Evolutionary conservation across 2,888 invertebrate genomes (phyloP).

Genomic region (Nezara viridula): DNA sequence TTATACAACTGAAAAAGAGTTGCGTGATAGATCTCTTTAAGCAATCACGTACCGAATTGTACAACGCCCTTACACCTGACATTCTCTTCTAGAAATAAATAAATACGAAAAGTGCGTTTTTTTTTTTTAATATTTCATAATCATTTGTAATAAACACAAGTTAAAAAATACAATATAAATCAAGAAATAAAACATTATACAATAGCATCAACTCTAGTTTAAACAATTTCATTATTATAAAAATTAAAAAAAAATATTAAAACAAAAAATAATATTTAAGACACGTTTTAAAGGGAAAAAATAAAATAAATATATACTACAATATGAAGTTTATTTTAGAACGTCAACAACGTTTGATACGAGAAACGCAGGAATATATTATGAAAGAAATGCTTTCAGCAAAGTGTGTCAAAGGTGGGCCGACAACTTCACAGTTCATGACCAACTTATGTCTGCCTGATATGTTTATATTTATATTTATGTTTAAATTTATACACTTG

Average conservation of each 20-base stretch:
- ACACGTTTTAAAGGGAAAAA: too few species aligned
- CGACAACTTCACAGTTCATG: not conserved
- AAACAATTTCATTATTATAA: not conserved
- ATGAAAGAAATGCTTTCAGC: not conserved
- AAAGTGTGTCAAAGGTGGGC: constrained; percentile 20
- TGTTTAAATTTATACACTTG: not conserved
- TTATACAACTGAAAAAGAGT: not conserved
- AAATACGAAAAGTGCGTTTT: too few species aligned
- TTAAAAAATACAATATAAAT: not conserved
- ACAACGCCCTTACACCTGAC: not conserved
- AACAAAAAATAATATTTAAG: too few species aligned
- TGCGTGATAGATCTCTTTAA: not conserved
- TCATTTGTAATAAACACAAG: too few species aligned
- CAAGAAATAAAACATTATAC: not conserved
- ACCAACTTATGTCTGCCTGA: not conserved
- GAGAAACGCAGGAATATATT: not conserved
- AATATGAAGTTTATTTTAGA: too few species aligned
- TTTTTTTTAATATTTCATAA: too few species aligned
- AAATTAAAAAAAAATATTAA: too few species aligned
- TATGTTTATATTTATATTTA: not conserved
- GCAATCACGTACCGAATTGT: not conserved
- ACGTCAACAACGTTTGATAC: not conserved
- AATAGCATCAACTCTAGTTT: not conserved
- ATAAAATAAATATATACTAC: too few species aligned
- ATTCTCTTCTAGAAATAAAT: too few species aligned